Conservation (phyloP, 2,113 vertebrate species). For the Tylochromis polylepis region DNA sequence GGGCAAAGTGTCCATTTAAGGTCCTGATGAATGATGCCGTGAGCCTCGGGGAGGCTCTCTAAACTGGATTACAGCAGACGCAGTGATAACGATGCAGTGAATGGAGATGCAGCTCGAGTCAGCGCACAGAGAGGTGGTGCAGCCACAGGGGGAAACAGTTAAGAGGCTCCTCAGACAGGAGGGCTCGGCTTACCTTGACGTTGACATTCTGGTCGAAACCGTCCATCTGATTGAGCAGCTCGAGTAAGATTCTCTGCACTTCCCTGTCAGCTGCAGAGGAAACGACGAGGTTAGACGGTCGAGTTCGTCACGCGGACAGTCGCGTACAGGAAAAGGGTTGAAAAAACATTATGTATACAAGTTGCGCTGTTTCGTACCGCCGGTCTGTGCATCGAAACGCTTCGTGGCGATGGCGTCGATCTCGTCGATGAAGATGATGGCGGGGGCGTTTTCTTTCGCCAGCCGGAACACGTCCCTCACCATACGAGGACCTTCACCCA, state of each 20-base stretch:
- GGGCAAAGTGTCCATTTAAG: neutral
- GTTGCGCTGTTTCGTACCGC: slow-evolving; percentile 69
- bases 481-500: slow-evolving; percentile 93
- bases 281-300: neutral
- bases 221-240: slow-evolving; percentile 95
- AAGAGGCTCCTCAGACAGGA: neutral
- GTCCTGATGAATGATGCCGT: neutral
- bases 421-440: slow-evolving; percentile 97
- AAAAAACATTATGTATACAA: rapidly evolving
- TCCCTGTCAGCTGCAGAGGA: slow-evolving; percentile 83
- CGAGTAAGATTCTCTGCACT: slow-evolving; percentile 89
- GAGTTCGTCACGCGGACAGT: neutral
- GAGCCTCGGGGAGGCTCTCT: neutral
- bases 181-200: slow-evolving; percentile 78
- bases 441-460: slow-evolving; percentile 94
- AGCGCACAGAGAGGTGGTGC: neutral
- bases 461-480: slow-evolving; percentile 92
- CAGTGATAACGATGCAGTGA: neutral
- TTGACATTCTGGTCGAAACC: slow-evolving; percentile 96
- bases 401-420: slow-evolving; percentile 96
- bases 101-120: neutral
- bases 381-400: slow-evolving; percentile 94
- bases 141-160: neutral
- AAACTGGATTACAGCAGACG: neutral
- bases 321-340: rapidly evolving